Base-by-base conservation (phyloP, 2,113 vertebrate species). In the Microtus richardsoni region DNA sequence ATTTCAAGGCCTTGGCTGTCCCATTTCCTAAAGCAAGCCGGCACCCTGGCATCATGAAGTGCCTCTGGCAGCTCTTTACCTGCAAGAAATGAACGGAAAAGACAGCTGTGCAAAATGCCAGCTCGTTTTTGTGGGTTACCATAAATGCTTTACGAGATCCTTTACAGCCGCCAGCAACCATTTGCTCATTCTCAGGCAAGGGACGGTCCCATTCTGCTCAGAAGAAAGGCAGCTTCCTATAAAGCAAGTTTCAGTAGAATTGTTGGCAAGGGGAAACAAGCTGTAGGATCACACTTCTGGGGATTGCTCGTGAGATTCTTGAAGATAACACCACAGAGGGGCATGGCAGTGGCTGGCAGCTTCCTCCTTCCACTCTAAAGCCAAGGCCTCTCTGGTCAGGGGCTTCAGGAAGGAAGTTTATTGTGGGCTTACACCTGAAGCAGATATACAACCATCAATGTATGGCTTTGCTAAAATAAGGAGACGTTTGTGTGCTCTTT, bases 41-140 rank as follows among this genome's bases (percentile, higher is more conserved):
- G 36, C 74, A 17, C 39, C 47, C 52, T 11, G 21, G 41, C 5
- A 8, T 83, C 70, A 30, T n/a, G 7, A 82, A 85, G 9, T 36
- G 80, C 66, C 36, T 13, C 26, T 66, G 86, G 49, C 89, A 82
- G 82, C 52, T 75, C 93, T 92, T 74, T 62, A 44, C 49, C 77
- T 90, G 24, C 36, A 60, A 83, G 64, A 75, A 47, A 78, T 24
- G 44, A 92, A 36, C 49, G 4, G 14, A 83, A 86, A 91, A 93
- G 87, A 68, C 93, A 93, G 79, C 94, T n/a, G 26, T 52, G 58
- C 73, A 36, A 78, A 87, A 95, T 58, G 30, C 54, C 71, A 93
- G 70, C 36, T 91, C 87, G 39, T 86, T 89, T 94, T 39, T 66
- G 75, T 62, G 24, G 60, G 52, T 73, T 39, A 22, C 71, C 64